Evolutionary conservation across 2,797 vertebrate genomes (phyloP).

Genomic region (Eulemur rubriventer): DNA sequence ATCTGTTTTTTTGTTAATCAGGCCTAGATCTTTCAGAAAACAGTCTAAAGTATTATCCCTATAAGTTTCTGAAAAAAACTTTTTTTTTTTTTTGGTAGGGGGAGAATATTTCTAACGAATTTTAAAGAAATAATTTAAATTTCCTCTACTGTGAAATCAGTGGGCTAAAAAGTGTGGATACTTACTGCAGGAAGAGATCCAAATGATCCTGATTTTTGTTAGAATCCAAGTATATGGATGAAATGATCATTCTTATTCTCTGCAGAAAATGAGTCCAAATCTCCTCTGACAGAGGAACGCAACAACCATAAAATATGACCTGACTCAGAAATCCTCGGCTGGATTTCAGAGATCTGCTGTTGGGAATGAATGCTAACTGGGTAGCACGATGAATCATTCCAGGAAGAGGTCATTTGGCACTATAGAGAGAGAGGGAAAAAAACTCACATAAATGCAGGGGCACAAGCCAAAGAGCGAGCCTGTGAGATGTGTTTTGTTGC

Average conservation of each 20-base stretch:
- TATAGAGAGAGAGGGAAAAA: neutral
- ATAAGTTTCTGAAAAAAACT: constrained; percentile 24
- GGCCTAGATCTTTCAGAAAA: constrained; percentile 27
- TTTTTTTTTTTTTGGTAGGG: neutral
- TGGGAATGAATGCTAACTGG: constrained; percentile 33
- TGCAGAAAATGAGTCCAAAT: constrained; percentile 56
- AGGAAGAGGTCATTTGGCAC: constrained; percentile 49
- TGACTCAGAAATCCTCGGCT: constrained; percentile 70
- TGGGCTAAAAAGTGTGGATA: neutral
- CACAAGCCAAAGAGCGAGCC: neutral
- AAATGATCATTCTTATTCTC: constrained; percentile 38
- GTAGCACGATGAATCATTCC: constrained; percentile 61
- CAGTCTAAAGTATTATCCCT: constrained; percentile 46
- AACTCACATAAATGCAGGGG: neutral
- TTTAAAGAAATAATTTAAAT: constrained; percentile 51
- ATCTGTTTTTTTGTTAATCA: constrained; percentile 45
- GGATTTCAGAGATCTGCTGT: constrained; percentile 49
- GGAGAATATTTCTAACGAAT: constrained; percentile 17
- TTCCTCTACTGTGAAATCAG: constrained; percentile 37
- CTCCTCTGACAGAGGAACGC: constrained; percentile 64
- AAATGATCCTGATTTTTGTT: constrained; percentile 6
- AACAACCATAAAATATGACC: constrained; percentile 56
- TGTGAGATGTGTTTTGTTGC: neutral
- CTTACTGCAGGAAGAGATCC: neutral
- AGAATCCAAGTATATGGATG: constrained; percentile 19